A percentile compares a stretch with the other conserved stretches of the same genome.
These are phyloP conservation scores for Mycalesis mineus DNA, from an alignment of 2,888 invertebrate species.

Conservation along the genomic window DNA sequence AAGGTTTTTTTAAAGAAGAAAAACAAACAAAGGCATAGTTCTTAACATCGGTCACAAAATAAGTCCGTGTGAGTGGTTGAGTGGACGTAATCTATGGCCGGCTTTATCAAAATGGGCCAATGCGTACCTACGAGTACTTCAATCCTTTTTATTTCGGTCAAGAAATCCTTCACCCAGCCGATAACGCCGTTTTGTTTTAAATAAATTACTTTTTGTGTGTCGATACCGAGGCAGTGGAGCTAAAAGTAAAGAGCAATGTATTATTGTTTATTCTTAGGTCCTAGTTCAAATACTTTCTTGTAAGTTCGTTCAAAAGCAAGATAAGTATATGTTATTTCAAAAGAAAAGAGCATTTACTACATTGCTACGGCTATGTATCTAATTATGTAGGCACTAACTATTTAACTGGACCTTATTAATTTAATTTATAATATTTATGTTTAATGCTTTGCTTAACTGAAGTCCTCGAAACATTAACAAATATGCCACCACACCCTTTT, in stretches of 20 bases:
- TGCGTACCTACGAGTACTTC: constrained; percentile 48
- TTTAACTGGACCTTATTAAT: too few relatives aligned
- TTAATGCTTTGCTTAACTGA: too few relatives aligned
- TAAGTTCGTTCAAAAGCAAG: not conserved
- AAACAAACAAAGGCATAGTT: constrained; percentile 29
- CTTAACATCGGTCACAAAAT: constrained; percentile 30
- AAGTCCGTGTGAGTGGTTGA: constrained; percentile 40
- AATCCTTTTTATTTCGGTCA: constrained; percentile 46
- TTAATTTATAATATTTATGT: too few relatives aligned
- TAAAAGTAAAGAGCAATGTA: constrained; percentile 25
- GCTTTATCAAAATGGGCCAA: constrained; percentile 76
- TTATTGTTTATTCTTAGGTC: not conserved
- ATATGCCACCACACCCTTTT: too few relatives aligned
- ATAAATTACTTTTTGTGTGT: constrained; percentile 37
- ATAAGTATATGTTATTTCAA: not conserved
- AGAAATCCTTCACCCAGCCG: constrained; percentile 43
- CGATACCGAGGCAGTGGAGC: constrained; percentile 9
- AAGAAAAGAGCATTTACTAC: not conserved
- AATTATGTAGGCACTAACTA: too few relatives aligned
- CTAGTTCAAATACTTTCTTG: not conserved
- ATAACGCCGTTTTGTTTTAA: constrained; percentile 46
- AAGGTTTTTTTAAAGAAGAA: constrained; percentile 17
- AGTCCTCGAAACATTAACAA: too few relatives aligned
- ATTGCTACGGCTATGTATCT: too few relatives aligned
- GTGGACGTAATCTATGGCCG: constrained; percentile 64